Conservation (phyloP, 92 coral and sea anemone genomes). For the Porites evermanni region DNA sequence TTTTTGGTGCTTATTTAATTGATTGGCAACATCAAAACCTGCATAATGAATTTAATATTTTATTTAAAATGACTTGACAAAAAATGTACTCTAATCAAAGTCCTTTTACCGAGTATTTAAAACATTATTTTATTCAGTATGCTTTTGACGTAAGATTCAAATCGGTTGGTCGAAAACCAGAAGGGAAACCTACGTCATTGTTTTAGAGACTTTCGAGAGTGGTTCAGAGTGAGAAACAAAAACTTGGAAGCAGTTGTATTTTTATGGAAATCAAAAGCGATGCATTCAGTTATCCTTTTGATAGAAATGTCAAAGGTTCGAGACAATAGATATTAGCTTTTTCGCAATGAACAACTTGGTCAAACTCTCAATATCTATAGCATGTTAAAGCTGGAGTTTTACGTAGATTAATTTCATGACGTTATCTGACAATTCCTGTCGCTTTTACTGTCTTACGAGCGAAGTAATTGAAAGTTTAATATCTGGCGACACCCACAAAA, state of each 20-base stretch:
- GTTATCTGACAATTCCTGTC: not conserved
- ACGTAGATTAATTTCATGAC: not conserved
- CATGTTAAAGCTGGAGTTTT: not conserved
- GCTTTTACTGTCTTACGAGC: not conserved
- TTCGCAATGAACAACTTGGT: too few species aligned
- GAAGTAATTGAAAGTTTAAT: not conserved
- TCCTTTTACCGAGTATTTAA: not conserved
- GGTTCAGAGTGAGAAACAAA: not conserved
- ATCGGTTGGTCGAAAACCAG: not conserved
- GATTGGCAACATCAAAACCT: not conserved
- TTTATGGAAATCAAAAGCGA: not conserved
- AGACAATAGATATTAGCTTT: not conserved
- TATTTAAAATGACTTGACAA: not conserved
- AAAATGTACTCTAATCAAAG: not conserved
- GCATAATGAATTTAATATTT: not conserved
- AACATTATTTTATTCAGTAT: too few species aligned
- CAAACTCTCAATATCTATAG: not conserved
- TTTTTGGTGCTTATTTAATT: not conserved
- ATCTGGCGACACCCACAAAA: not conserved
- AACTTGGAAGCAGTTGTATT: not conserved
- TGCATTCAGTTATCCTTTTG: not conserved
- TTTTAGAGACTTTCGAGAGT: not conserved
- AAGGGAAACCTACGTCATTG: not conserved
- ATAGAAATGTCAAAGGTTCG: not conserved
- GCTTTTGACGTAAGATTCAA: not conserved